Evolutionary conservation across 2,797 vertebrate species (phyloP), one percentile per base, ranked within the genome.

Genomic region (Hipposideros larvatus): DNA sequence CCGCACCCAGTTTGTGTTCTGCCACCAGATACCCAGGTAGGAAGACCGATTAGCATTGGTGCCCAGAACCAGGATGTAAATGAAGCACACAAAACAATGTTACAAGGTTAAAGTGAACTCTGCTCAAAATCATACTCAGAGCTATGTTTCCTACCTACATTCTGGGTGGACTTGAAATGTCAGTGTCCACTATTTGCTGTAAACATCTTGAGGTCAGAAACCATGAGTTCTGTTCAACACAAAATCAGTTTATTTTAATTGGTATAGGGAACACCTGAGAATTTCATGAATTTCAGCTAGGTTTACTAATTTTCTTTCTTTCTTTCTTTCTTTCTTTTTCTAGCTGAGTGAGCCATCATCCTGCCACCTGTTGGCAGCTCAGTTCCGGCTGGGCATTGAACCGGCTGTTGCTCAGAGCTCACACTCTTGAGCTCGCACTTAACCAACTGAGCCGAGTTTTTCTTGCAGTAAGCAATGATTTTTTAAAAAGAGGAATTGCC

Each of bases 261-360:
- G 51, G 1, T 46, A 24, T 24, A 34, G 28, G 28, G 34, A 63
- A 93, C 92, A 71, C 6, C 10, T 63, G 19, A 43, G 28, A 11
- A 91, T 91, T 37, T 37, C 37, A 37, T 37, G 37, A 37, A 37
- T 37, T 68, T 90, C 13, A 31, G 65, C 1, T 73, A 11, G 11
- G 46, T 59, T 95, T 84, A 90, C n/a, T 85, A 34, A 65, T 78
- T 96, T 90, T 91, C 75, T 88, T 85, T 78, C 68, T 37, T 37
- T 34, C 68, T 37, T 37, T 34, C 34, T 34, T 34, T 37, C 37
- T 37, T 37, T 37, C 2, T 37, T 37, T 37, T 37, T 37, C 37
- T 37, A 37, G 37, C 37, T 37, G 37, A 37, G 37, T 37, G 2
- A 37, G 37, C 37, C 37, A 37, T 37, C 2, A 37, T 37, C 37